Evolutionary conservation across 2,888 invertebrate genomes (phyloP).

Genomic region (Apodemia hepburni): DNA sequence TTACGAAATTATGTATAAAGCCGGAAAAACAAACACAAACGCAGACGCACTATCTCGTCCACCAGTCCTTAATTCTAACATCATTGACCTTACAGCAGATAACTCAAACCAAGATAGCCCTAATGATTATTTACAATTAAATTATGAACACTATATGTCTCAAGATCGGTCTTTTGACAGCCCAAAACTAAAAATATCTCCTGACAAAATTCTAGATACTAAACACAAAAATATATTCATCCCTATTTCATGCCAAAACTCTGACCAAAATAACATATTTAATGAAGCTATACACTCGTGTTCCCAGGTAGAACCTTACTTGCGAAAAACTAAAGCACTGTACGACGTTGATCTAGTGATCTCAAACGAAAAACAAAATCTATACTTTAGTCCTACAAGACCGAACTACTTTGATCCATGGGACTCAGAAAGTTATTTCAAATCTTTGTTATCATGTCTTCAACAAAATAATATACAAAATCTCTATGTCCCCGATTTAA

Average conservation of each 20-base stretch:
- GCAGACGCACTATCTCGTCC: constrained; percentile 36
- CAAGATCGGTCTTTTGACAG: constrained; percentile 24
- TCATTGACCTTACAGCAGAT: constrained; percentile 25
- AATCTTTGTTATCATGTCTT: constrained; percentile 35
- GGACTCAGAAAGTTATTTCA: constrained; percentile 41
- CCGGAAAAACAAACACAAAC: constrained; percentile 36
- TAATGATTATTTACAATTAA: constrained; percentile 29
- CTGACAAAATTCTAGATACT: constrained; percentile 33
- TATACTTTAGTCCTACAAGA: constrained; percentile 31
- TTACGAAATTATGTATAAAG: constrained; percentile 39
- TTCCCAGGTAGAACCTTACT: constrained; percentile 32
- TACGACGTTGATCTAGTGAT: constrained; percentile 35
- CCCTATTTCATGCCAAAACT: constrained; percentile 32
- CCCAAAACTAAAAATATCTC: constrained; percentile 30
- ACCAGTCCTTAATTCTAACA: constrained; percentile 29
- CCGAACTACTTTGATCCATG: constrained; percentile 35
- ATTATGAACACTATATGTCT: constrained; percentile 26
- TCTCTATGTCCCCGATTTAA: constrained; percentile 35
- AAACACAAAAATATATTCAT: constrained; percentile 38
- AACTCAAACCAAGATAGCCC: constrained; percentile 4
- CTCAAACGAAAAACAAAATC: constrained; percentile 36
- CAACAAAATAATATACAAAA: constrained; percentile 31
- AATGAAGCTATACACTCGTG: constrained; percentile 35
- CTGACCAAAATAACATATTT: constrained; percentile 33
- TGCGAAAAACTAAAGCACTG: constrained; percentile 34